phyloP scores from a whole-genome alignment of 2,888 invertebrate species.

The Bombyx huttoni region DNA sequence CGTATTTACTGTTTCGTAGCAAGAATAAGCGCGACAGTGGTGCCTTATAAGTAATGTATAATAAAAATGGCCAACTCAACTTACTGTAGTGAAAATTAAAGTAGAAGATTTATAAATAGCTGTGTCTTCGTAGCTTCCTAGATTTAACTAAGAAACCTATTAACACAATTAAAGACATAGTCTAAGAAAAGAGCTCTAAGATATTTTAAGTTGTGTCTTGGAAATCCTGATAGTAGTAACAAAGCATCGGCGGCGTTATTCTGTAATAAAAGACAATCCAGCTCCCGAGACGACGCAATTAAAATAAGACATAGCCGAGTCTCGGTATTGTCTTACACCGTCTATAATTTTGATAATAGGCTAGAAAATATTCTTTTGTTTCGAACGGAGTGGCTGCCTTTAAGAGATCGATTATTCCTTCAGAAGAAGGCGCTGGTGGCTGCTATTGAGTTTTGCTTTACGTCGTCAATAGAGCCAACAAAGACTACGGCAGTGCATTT shows the following conservation, averaged over 20 bases:
- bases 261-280: slow-evolving; percentile 48
- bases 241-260: slow-evolving; percentile 36
- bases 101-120: too few relatives aligned
- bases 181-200: not conserved
- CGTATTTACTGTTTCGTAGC: too few relatives aligned
- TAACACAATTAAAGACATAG: not conserved
- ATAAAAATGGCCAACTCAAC: too few relatives aligned
- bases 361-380: slow-evolving; percentile 69
- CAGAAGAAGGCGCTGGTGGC: slow-evolving; percentile 2
- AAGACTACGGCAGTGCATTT: slow-evolving; percentile 28
- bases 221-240: slow-evolving; percentile 15
- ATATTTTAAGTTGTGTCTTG: not conserved
- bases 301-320: slow-evolving; percentile 47
- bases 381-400: slow-evolving; percentile 46
- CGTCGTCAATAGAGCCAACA: slow-evolving; percentile 42
- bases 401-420: slow-evolving; percentile 51
- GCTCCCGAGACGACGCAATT: slow-evolving; percentile 47
- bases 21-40: too few relatives aligned
- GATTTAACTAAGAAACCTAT: too few relatives aligned
- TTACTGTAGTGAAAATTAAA: too few relatives aligned
- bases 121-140: too few relatives aligned
- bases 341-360: slow-evolving; percentile 69
- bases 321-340: slow-evolving; percentile 48
- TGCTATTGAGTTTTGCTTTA: slow-evolving; percentile 16
- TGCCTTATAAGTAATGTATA: too few relatives aligned